These are phyloP conservation scores for Cremastinae sp. DNA, from an alignment of 2,888 invertebrate species.

Conservation along the genomic window DNA sequence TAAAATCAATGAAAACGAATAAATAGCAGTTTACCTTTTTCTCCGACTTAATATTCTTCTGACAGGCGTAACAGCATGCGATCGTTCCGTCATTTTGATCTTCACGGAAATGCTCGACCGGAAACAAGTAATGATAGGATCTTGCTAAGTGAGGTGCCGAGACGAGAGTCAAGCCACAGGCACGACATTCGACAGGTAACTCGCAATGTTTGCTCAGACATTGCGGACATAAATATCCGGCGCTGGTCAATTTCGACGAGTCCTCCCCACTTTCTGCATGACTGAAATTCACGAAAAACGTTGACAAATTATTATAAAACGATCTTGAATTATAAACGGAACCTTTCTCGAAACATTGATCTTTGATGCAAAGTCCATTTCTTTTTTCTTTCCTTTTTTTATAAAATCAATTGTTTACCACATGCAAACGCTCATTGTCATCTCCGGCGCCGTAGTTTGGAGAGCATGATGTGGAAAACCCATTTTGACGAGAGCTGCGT, in stretches of 20 bases:
- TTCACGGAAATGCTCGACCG: conserved; percentile 93
- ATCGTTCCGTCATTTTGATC: conserved; percentile 83
- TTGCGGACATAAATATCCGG: conserved; percentile 95
- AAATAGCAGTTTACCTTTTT: conserved; percentile 85
- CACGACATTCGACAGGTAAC: conserved; percentile 97
- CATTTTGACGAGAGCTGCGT: conserved; percentile 95
- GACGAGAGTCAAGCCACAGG: conserved; percentile 96
- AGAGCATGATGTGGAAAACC: conserved; percentile 94
- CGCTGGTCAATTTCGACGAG: conserved; percentile 86
- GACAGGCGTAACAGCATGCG: conserved; percentile 88
- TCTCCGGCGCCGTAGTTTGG: conserved; percentile 83
- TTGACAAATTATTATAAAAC: too few relatives aligned
- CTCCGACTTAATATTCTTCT: conserved; percentile 86
- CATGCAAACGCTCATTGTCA: conserved; percentile 94
- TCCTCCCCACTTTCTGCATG: conserved; percentile 90
- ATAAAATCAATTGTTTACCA: conserved; percentile 83
- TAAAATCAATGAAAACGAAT: background rate
- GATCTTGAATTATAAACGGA: too few relatives aligned
- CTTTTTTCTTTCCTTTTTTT: too few relatives aligned
- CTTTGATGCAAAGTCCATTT: too few relatives aligned
- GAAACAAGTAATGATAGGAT: conserved; percentile 98
- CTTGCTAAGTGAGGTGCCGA: conserved; percentile 99
- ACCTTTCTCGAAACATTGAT: too few relatives aligned
- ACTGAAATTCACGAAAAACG: conserved; percentile 81
- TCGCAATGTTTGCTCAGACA: conserved; percentile 99